Percentiles rank a stretch among this genome's conserved stretches.
Conservation (phyloP, 2,113 vertebrate species). For the Narcine bancroftii region DNA sequence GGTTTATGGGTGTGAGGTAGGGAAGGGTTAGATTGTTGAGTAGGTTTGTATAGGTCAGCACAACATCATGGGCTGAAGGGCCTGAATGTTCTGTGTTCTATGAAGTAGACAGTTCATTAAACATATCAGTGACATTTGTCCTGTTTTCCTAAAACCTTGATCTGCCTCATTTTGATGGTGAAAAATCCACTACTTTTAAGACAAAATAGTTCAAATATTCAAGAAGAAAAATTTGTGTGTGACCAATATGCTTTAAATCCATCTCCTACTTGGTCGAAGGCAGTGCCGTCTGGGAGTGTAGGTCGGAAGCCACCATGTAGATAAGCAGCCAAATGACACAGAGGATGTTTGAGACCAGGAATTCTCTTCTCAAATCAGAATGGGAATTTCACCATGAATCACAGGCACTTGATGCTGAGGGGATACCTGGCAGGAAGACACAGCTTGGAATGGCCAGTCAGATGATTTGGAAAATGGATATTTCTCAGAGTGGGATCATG, state of each 20-base stretch:
- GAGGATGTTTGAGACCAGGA: neutral
- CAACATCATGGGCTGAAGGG: too few species aligned
- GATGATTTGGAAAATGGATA: too few species aligned
- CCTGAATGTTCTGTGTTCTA: too few species aligned
- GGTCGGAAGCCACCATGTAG: neutral
- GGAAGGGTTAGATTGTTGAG: too few species aligned
- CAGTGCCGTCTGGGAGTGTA: neutral
- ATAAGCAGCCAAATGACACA: neutral
- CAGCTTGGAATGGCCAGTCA: neutral
- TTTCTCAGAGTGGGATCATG: too few species aligned
- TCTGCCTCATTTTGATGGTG: neutral
- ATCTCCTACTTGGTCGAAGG: neutral
- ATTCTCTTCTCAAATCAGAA: neutral
- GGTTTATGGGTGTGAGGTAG: too few species aligned
- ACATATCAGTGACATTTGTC: neutral
- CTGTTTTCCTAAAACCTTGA: neutral
- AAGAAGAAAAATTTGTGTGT: neutral
- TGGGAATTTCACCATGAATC: neutral
- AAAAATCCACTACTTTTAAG: neutral
- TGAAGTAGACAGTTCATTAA: neutral
- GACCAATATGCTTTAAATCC: neutral
- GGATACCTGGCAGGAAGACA: neutral
- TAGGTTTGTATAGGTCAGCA: too few species aligned
- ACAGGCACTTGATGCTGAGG: neutral
- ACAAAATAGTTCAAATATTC: neutral